Evolutionary conservation across 1,140 invertebrate genomes (phyloP).

Genomic region (Hormaphis cornu): DNA sequence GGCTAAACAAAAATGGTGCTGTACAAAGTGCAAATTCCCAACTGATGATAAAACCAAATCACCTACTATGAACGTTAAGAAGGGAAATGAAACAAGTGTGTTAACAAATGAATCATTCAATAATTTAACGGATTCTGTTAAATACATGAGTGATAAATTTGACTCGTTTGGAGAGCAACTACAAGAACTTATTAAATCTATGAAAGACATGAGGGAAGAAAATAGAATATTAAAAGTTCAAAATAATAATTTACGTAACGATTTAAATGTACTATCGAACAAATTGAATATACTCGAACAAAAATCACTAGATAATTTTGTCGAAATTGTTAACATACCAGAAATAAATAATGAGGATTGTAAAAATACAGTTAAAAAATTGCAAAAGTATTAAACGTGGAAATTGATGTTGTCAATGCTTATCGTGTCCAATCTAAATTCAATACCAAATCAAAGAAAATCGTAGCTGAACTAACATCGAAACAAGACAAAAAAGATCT

Average conservation of each 20-base stretch:
- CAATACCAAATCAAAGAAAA: not conserved
- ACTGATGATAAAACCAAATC: not conserved
- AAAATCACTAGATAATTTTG: too few species aligned
- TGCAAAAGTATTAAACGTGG: not conserved
- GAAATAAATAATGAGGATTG: too few species aligned
- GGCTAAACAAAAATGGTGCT: not conserved
- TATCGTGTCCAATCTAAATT: not conserved
- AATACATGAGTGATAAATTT: not conserved
- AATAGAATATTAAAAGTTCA: too few species aligned
- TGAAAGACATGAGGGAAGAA: too few species aligned
- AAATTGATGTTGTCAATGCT: not conserved
- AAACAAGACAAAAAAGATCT: not conserved
- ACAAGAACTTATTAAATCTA: too few species aligned
- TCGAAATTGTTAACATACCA: too few species aligned
- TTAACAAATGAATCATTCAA: not conserved
- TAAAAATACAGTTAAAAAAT: too few species aligned
- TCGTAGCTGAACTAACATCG: not conserved
- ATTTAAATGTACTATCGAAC: too few species aligned
- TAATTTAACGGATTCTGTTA: not conserved
- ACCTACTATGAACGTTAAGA: not conserved
- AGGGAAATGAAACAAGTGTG: not conserved
- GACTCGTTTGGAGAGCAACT: not conserved
- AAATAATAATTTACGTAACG: too few species aligned
- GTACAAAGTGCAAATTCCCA: not conserved
- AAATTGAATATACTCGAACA: too few species aligned